Conservation (phyloP, 2,888 invertebrate species). For the Aquatica leii region DNA sequence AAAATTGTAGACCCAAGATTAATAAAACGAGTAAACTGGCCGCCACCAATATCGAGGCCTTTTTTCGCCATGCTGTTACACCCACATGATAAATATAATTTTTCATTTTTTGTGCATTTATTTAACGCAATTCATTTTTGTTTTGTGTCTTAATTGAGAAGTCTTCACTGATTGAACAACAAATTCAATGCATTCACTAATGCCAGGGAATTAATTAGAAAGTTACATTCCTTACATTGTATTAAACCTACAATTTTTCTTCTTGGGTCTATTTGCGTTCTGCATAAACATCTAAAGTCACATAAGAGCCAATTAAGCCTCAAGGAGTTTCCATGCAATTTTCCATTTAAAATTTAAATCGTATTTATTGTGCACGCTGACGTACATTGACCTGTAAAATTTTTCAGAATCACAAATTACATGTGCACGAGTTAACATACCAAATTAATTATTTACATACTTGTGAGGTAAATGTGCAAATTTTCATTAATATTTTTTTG, state of each 20-base stretch:
- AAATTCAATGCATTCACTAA: not conserved
- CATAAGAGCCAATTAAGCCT: not conserved
- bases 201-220: conserved; percentile 5
- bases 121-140: conserved; percentile 19
- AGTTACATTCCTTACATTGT: not conserved
- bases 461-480: too few species aligned
- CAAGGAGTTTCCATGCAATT: conserved; percentile 6
- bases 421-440: too few species aligned
- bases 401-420: not conserved
- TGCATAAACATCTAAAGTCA: not conserved
- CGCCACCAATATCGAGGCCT: conserved; percentile 60
- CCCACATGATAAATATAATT: conserved; percentile 59
- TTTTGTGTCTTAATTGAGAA: not conserved
- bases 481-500: conserved; percentile 1
- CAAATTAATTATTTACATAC: too few species aligned
- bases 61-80: conserved; percentile 62
- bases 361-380: conserved; percentile 5
- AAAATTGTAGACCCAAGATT: conserved; percentile 62
- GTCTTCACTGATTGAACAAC: not conserved
- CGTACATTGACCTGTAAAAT: conserved; percentile 23
- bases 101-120: conserved; percentile 43
- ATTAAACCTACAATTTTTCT: conserved; percentile 1
- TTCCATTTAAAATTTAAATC: conserved; percentile 28
- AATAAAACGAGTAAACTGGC: conserved; percentile 57
- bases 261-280: too few species aligned